Evolutionary conservation across 2,888 invertebrate genomes (phyloP).

Genomic region (Calephelis perditalis): DNA sequence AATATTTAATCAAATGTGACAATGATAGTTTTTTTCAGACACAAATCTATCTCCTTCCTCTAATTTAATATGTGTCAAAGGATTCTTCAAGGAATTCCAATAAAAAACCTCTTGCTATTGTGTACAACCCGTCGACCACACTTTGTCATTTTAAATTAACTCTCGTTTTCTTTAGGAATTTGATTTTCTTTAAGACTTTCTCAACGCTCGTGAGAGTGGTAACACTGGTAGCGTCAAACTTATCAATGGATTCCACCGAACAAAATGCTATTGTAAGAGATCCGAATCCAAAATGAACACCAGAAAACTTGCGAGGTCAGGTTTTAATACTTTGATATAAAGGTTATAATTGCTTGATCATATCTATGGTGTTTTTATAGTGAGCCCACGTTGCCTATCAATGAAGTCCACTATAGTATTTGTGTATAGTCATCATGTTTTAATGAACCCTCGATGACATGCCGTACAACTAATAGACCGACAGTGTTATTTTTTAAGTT

Average conservation of each 20-base stretch:
- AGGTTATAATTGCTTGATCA: constrained; percentile 38
- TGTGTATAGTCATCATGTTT: constrained; percentile 77
- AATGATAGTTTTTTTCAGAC: too few species aligned
- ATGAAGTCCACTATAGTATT: constrained; percentile 75
- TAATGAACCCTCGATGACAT: constrained; percentile 78
- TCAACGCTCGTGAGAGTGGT: constrained; percentile 64
- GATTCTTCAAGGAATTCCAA: too few species aligned
- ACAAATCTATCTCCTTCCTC: too few species aligned
- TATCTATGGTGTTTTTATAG: constrained; percentile 52
- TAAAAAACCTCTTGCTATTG: too few species aligned
- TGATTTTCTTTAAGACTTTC: constrained; percentile 44
- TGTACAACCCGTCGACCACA: constrained; percentile 8
- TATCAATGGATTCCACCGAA: constrained; percentile 77
- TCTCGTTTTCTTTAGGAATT: constrained; percentile 36
- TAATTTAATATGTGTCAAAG: too few species aligned
- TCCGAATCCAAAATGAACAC: constrained; percentile 61
- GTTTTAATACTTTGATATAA: constrained; percentile 41
- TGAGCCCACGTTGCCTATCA: constrained; percentile 73
- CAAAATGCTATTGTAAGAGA: constrained; percentile 71
- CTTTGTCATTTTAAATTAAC: constrained; percentile 29
- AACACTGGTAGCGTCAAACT: constrained; percentile 74
- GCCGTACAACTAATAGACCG: constrained; percentile 75
- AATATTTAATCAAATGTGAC: too few species aligned
- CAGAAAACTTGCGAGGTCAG: constrained; percentile 36
- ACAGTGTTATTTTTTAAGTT: constrained; percentile 72